Evolutionary conservation across 2,888 invertebrate species (phyloP).

Genomic region (Acanthosepion esculentum): DNA sequence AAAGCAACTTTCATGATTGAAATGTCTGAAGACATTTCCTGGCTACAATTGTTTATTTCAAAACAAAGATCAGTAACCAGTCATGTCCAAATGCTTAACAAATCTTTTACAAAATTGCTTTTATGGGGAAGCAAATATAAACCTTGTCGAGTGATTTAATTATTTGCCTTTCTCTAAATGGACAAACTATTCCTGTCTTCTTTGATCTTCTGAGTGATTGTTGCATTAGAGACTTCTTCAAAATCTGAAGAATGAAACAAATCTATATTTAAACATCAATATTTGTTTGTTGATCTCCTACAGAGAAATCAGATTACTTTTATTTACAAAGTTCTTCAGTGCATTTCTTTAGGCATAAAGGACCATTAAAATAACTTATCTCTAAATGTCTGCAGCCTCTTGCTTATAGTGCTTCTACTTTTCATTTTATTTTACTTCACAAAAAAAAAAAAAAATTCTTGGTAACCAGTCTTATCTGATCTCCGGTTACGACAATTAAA

Average conservation of each 20-base stretch:
- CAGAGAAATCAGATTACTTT: neutral
- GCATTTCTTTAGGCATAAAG: neutral
- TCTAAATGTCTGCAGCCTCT: too few relatives aligned
- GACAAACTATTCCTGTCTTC: neutral
- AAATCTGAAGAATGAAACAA: too few relatives aligned
- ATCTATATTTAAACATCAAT: neutral
- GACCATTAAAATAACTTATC: too few relatives aligned
- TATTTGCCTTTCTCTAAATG: neutral
- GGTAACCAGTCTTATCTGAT: too few relatives aligned
- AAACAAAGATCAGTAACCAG: neutral
- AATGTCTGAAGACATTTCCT: neutral
- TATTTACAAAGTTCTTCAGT: neutral
- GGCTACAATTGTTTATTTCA: constrained; percentile 16
- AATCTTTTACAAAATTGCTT: neutral
- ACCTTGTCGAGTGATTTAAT: neutral
- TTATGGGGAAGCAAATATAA: neutral
- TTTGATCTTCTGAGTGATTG: neutral
- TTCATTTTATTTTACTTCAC: too few relatives aligned
- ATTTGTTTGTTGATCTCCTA: neutral
- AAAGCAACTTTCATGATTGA: too few relatives aligned
- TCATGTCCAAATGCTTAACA: neutral
- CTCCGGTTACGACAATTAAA: too few relatives aligned
- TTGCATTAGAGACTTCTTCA: neutral
- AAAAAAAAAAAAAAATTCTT: too few relatives aligned
- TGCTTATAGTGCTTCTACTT: too few relatives aligned